phyloP scores from a whole-genome alignment of 1,140 invertebrate species.

The Notospermus geniculatus region DNA sequence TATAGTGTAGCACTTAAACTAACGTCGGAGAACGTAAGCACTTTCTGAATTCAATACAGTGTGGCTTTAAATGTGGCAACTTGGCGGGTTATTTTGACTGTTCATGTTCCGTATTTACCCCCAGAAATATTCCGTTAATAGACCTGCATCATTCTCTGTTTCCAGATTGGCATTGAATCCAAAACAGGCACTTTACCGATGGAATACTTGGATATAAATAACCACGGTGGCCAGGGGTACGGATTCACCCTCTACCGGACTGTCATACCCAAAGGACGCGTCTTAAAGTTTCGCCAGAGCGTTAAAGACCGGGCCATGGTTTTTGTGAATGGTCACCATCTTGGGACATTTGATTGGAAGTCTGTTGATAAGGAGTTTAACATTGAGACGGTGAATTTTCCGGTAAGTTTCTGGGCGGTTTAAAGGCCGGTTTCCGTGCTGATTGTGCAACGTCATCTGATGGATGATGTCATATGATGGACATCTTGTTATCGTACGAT shows the following conservation, averaged over 20 bases:
- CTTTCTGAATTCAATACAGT: no score
- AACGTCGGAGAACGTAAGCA: no score
- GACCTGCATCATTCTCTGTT: slow-evolving; percentile 1
- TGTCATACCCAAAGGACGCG: slow-evolving; percentile 26
- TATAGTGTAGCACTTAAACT: no score
- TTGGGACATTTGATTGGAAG: slow-evolving; percentile 26
- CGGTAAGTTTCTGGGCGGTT: neutral
- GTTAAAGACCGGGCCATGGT: slow-evolving; percentile 61
- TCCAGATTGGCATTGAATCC: neutral
- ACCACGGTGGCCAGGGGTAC: slow-evolving; percentile 61
- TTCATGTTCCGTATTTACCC: no score
- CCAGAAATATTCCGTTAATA: no score
- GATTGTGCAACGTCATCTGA: no score
- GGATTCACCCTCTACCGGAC: slow-evolving; percentile 63
- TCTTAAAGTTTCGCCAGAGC: slow-evolving; percentile 54
- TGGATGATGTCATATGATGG: no score
- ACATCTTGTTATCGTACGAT: no score
- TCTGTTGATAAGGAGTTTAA: neutral
- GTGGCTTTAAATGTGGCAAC: no score
- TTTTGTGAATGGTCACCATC: slow-evolving; percentile 30
- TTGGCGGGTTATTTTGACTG: no score
- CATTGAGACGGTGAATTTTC: neutral
- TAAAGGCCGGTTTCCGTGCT: no score
- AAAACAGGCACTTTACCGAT: slow-evolving; percentile 49
- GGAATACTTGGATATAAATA: slow-evolving; percentile 63